Conservation (phyloP, 1,140 invertebrate genomes). For the Hycleus cichorii region DNA sequence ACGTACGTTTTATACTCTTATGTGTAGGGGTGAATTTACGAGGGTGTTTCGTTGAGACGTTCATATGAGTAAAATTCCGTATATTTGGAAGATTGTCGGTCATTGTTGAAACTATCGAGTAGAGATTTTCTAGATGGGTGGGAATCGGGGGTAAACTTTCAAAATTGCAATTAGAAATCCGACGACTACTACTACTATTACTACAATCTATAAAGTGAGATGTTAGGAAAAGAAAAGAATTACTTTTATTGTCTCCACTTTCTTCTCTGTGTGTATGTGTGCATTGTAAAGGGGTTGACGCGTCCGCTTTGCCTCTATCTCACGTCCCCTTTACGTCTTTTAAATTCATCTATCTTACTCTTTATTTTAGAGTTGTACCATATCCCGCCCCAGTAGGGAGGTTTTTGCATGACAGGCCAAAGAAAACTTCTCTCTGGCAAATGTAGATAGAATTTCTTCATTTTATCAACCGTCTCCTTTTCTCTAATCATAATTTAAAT, state of each 20-base stretch:
- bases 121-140: too few species aligned
- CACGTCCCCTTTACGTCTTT: too few species aligned
- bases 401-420: slow-evolving; percentile 33
- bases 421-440: slow-evolving; percentile 29
- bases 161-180: slow-evolving; percentile 23
- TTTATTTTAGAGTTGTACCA: too few species aligned
- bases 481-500: not conserved
- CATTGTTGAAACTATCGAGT: too few species aligned
- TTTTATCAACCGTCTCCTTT: slow-evolving; percentile 21
- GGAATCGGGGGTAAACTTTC: slow-evolving; percentile 16
- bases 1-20: slow-evolving; percentile 1
- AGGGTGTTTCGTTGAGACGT: not conserved
- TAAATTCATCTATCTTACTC: too few species aligned
- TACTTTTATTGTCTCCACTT: slow-evolving; percentile 33
- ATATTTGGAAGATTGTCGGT: too few species aligned
- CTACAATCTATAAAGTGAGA: slow-evolving; percentile 26
- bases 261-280: not conserved
- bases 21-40: not conserved
- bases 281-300: slow-evolving; percentile 28
- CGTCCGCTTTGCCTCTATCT: slow-evolving; percentile 2
- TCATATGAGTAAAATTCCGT: not conserved
- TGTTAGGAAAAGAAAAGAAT: slow-evolving; percentile 30
- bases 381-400: slow-evolving; percentile 11
- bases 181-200: slow-evolving; percentile 14
- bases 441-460: slow-evolving; percentile 34